Evolutionary conservation across 2,797 vertebrate species (phyloP), one percentile per base, ranked within the genome.

Genomic region (Distichodus sexfasciatus): DNA sequence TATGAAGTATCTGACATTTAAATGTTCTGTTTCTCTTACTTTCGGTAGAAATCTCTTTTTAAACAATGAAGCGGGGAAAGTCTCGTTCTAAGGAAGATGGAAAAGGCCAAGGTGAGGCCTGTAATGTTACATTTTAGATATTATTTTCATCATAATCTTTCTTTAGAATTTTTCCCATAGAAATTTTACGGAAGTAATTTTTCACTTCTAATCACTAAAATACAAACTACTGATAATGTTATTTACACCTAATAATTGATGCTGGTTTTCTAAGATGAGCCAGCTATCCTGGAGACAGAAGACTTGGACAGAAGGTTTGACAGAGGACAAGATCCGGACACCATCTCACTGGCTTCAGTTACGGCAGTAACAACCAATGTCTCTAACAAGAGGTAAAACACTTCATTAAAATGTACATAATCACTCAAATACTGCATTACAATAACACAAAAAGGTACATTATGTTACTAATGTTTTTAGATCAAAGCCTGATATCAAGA

Each of bases 401-500:
- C 14, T 5, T 1, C 23, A 28, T 6, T 8, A 11, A 0, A 36
- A n/a, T n/a, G n/a, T 33, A 23, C 21, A 21, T 26, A 14, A 15
- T 23, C 5, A 17, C 5, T 31, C n/a, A 53, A n/a, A 12, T 60
- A 23, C n/a, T n/a, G n/a, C n/a, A 51, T 1, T 9, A n/a, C 15
- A 12, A 2, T 28, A 53, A 9, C 7, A 29, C 4, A 50, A 53
- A 44, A 15, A 21, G 8, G 3, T 3, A 28, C n/a, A 41, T 33
- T 35, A 40, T 19, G 41, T 62, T 47, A 17, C 7, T 38, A 44
- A 51, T 61, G 17, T 11, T 21, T 63, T 38, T 78, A 99, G 97
- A 83, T 96, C 96, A 67, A 99, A 99, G 60, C 97, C 97, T 3
- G 96, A 99, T 78, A 99, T 98, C 69, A 95, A 94, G 85, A 99